Conservation (phyloP, 2,888 invertebrate genomes). For the Cerastis rubricosa region DNA sequence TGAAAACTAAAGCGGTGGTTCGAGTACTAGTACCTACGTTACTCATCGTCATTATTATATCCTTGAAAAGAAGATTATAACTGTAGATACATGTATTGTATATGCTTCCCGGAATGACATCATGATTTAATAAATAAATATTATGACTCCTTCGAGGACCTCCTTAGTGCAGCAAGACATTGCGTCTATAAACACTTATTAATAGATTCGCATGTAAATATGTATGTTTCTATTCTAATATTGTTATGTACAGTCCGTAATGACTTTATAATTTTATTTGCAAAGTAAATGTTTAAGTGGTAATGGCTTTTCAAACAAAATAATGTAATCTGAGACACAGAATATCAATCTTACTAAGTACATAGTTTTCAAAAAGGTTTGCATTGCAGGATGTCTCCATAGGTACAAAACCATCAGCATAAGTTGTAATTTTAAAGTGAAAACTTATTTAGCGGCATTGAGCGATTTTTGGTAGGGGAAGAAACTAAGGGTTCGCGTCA, state of each 20-base stretch:
- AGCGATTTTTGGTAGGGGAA: no score
- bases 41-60: background rate
- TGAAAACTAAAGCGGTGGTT: background rate
- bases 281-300: conserved; percentile 36
- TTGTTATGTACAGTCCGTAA: conserved; percentile 24
- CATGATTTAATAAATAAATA: conserved; percentile 23
- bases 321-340: background rate
- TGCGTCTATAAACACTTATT: conserved; percentile 31
- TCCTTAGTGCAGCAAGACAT: conserved; percentile 30
- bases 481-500: no score
- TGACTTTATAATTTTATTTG: conserved; percentile 43
- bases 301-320: conserved; percentile 11
- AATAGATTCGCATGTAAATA: conserved; percentile 36
- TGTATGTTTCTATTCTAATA: conserved; percentile 38
- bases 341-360: background rate
- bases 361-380: background rate
- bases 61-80: background rate
- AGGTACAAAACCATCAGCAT: background rate
- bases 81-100: background rate
- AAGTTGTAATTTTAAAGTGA: background rate
- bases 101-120: conserved; percentile 28
- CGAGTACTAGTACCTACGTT: background rate
- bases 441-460: no score
- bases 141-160: conserved; percentile 23
- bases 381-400: background rate